Evolutionary conservation across 2,888 invertebrate species (phyloP), one percentile per base, ranked within the genome.

Genomic region (Plagiodera versicolora): DNA sequence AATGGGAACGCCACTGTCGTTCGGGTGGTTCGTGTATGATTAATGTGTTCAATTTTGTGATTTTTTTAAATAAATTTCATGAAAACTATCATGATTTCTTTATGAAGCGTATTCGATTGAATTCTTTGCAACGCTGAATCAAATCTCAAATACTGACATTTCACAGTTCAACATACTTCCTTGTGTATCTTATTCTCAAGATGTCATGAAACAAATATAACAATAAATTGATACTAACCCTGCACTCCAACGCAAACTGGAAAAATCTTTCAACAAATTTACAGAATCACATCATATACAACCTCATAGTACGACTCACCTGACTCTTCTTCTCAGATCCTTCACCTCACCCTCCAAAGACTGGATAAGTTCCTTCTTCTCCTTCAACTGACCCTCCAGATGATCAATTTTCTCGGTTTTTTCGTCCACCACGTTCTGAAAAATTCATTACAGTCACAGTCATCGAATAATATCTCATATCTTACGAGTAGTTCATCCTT

Each of bases 361-460:
- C 66, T 74, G 77, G 1, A 86, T 81, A 57, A 83, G 83, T 70
- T 82, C 83, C 60, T 85, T 83, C 70, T 87, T 87, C 28, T 83
- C 79, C 71, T 84, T 84, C 0, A 89, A 63, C 67, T 91, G 89
- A 56, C 85, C 84, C 75, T 91, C 90, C 58, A 91, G 73, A 58
- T 82, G 79, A 67, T 84, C 86, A 16, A 87, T 81, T 70, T 82
- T 84, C 78, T 91, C 91, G 14, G 90, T 88, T 78, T 90, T 92
- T 58, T 86, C 83, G 74, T 92, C 91, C 65, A 91, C 75, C 67
- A 87, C 86, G 74, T 87, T 83, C 78, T 89, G 79, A 66, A 85
- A 70, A n/a, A n/a, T n/a, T n/a, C n/a, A n/a, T n/a, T n/a, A n/a
- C n/a, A n/a, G n/a, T n/a, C n/a, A n/a, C n/a, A n/a, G n/a, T n/a